These are phyloP conservation scores for Cavia porcellus DNA, from an alignment of 2,113 vertebrate genomes.

Conservation along the genomic window DNA sequence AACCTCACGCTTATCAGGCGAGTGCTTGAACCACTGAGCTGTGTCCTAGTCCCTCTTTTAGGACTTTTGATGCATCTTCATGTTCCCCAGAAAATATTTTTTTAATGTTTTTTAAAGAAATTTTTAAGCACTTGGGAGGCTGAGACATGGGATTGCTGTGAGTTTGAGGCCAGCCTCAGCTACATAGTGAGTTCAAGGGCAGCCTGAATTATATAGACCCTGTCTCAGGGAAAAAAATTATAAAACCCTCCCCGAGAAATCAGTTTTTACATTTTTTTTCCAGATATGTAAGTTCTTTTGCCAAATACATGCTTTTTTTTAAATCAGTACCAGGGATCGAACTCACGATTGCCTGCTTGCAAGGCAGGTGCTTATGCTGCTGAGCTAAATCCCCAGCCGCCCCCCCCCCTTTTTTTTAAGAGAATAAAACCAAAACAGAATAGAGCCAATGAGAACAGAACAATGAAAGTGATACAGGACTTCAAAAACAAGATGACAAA, in stretches of 20 bases:
- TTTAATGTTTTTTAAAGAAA: not conserved
- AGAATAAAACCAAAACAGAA: too few species aligned
- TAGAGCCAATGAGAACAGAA: too few species aligned
- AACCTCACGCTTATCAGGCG: too few species aligned
- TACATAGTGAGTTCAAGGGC: not conserved
- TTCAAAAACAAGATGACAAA: too few species aligned
- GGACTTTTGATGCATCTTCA: conserved; percentile 6
- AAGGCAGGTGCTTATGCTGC: too few species aligned
- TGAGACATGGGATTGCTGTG: not conserved
- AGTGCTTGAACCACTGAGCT: too few species aligned
- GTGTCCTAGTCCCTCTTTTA: not conserved
- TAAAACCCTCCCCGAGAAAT: not conserved
- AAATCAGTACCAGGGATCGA: too few species aligned
- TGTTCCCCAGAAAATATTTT: conserved; percentile 41
- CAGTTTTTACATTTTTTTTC: not conserved
- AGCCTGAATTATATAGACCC: not conserved
- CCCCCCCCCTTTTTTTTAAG: too few species aligned
- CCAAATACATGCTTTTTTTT: not conserved
- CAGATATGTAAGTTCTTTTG: not conserved
- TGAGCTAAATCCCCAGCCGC: too few species aligned
- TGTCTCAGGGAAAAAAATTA: not conserved
- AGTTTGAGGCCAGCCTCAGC: not conserved
- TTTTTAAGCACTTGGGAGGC: not conserved
- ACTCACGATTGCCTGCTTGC: too few species aligned
- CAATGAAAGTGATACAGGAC: too few species aligned